These are phyloP conservation scores for Callinectes sapidus DNA, from an alignment of 2,888 invertebrate genomes.

Conservation along the genomic window DNA sequence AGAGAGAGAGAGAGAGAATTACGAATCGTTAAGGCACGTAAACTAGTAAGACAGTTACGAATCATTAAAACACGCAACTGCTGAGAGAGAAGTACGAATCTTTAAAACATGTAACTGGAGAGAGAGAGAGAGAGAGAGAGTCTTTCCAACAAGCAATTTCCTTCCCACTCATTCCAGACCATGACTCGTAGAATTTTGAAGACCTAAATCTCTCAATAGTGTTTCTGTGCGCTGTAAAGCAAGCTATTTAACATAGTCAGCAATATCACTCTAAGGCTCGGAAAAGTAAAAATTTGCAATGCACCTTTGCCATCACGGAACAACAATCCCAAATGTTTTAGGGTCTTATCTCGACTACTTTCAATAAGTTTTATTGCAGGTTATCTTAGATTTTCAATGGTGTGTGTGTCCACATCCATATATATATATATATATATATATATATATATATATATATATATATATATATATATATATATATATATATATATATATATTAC, in stretches of 20 bases:
- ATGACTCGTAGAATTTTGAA: neutral
- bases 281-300: neutral
- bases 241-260: neutral
- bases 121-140: too few species aligned
- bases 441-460: conserved; percentile 28
- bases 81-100: neutral
- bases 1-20: neutral
- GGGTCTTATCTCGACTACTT: too few species aligned
- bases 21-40: too few species aligned
- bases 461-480: conserved; percentile 31
- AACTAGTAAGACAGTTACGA: too few species aligned
- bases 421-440: conserved; percentile 34
- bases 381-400: neutral
- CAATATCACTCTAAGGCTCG: neutral
- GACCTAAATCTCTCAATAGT: neutral
- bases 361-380: too few species aligned
- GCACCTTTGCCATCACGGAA: neutral
- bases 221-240: neutral
- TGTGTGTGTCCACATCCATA: too few species aligned
- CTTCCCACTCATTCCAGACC: neutral
- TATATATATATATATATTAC: neutral
- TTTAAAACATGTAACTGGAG: too few species aligned
- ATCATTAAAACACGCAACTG: too few species aligned
- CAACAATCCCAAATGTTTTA: too few species aligned
- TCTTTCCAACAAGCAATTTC: too few species aligned